These are phyloP conservation scores for Diaphora mendica DNA, from an alignment of 2,888 invertebrate genomes.

Conservation along the genomic window DNA sequence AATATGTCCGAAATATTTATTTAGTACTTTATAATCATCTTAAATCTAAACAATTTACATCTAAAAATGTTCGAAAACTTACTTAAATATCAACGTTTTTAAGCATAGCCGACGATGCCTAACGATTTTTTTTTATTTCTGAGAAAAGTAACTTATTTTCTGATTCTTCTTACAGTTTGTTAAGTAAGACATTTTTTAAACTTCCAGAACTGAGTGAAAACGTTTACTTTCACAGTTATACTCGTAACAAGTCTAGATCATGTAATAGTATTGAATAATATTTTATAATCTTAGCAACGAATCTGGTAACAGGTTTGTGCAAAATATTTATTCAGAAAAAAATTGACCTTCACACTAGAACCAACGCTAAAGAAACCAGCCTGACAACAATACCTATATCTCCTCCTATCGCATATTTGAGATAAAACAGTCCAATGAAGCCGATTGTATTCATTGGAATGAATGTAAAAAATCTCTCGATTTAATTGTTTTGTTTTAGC, in stretches of 20 bases:
- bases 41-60: too few species aligned
- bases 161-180: not conserved
- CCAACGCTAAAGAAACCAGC: not conserved
- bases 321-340: not conserved
- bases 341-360: conserved; percentile 5
- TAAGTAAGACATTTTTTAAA: not conserved
- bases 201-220: not conserved
- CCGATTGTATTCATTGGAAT: not conserved
- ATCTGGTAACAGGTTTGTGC: not conserved
- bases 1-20: too few species aligned
- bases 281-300: not conserved
- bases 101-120: not conserved
- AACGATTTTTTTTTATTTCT: not conserved
- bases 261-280: not conserved
- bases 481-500: not conserved
- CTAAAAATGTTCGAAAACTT: too few species aligned
- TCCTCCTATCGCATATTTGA: not conserved
- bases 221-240: not conserved
- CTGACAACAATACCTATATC: conserved; percentile 6
- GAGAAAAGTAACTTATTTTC: not conserved
- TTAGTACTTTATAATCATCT: too few species aligned
- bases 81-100: not conserved
- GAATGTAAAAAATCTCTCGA: not conserved
- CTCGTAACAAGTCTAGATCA: not conserved
- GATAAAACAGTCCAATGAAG: not conserved